phyloP scores from a whole-genome alignment of 1,140 invertebrate species.

The Alviniconcha marisindica region DNA sequence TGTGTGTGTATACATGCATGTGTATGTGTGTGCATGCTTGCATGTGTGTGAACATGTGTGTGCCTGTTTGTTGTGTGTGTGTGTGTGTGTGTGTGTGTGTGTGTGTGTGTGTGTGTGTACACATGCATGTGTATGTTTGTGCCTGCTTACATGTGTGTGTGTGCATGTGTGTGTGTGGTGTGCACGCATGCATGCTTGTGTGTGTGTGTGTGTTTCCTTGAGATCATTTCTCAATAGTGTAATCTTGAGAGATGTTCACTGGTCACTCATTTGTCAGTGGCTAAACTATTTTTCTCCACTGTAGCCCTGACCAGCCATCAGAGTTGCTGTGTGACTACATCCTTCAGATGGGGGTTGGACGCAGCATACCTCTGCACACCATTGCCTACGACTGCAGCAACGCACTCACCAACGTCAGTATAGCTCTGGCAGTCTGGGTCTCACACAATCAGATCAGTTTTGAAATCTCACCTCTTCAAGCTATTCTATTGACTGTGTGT shows the following conservation, averaged over 20 bases:
- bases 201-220: background rate
- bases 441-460: too few relatives aligned
- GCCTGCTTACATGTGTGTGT: background rate
- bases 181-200: background rate
- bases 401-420: conserved; percentile 73
- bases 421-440: too few relatives aligned
- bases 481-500: too few relatives aligned
- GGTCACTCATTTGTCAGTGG: too few relatives aligned
- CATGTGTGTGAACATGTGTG: conserved; percentile 1
- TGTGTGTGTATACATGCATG: background rate
- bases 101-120: background rate
- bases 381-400: conserved; percentile 76
- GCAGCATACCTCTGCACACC: conserved; percentile 67
- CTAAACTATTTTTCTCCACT: conserved; percentile 38
- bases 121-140: background rate
- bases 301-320: conserved; percentile 73
- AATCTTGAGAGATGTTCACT: background rate
- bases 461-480: too few relatives aligned
- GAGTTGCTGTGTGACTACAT: conserved; percentile 75
- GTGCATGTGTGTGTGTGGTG: background rate
- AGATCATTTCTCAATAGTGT: background rate
- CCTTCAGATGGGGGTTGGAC: conserved; percentile 71
- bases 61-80: conserved; percentile 4
- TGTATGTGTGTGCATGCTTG: background rate
- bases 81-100: conserved; percentile 13